phyloP scores from a whole-genome alignment of 2,888 invertebrate species.

The Entomobrya proxima region DNA sequence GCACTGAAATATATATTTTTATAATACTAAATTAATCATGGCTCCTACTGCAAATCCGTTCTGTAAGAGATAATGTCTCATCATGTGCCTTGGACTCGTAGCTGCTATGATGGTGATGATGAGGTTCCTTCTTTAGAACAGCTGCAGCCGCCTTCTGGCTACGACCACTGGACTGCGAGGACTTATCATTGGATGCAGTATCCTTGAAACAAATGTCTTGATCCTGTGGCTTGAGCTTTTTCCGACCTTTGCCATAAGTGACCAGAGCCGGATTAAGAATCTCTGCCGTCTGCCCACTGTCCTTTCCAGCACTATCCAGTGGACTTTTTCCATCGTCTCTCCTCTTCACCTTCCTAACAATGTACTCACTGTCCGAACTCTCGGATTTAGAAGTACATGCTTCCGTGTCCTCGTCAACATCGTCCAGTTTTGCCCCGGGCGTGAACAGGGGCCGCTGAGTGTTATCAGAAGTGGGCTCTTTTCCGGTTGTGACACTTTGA shows the following conservation, averaged over 20 bases:
- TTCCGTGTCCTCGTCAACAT: conserved; percentile 17
- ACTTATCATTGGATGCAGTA: neutral
- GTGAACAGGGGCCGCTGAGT: neutral
- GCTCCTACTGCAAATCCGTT: conserved; percentile 48
- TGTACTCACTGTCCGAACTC: neutral
- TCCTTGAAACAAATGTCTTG: conserved; percentile 31
- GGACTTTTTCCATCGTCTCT: neutral
- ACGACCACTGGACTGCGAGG: neutral
- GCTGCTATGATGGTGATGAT: too few species aligned
- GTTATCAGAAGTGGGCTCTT: too few species aligned
- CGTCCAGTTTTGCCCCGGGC: neutral
- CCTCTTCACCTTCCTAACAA: neutral
- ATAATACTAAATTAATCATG: too few species aligned
- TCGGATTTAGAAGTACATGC: conserved; percentile 12
- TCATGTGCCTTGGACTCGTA: conserved; percentile 23
- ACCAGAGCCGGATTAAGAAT: neutral
- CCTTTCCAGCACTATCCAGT: neutral
- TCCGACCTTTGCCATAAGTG: neutral
- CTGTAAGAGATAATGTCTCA: conserved; percentile 26
- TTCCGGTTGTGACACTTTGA: too few species aligned
- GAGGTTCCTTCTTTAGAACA: conserved; percentile 11
- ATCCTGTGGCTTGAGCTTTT: neutral
- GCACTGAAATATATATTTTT: neutral
- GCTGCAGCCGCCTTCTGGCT: neutral
- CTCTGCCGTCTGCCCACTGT: neutral